Evolutionary conservation across 2,797 vertebrate genomes (phyloP).

Genomic region (Oreonectes daqikongensis): DNA sequence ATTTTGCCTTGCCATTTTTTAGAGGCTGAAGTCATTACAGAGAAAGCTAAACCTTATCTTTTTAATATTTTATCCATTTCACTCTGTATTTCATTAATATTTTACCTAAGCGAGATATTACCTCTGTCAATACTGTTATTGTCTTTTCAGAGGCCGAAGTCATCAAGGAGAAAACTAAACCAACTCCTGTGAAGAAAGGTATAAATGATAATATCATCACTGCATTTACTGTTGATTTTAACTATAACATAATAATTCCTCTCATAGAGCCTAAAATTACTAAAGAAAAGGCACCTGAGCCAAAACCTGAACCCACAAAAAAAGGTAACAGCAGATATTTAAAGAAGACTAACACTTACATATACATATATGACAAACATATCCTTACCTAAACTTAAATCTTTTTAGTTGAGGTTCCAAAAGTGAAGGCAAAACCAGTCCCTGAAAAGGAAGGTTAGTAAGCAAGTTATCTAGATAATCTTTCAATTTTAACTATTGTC

Average conservation of each 20-base stretch:
- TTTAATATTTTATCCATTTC: neutral
- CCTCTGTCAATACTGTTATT: neutral
- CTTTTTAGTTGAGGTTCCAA: constrained; percentile 21
- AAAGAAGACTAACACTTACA: neutral
- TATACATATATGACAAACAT: neutral
- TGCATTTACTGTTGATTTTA: neutral
- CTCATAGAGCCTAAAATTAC: neutral
- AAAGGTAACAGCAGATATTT: constrained; percentile 48
- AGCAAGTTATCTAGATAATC: neutral
- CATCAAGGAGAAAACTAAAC: constrained; percentile 55
- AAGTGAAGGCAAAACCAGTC: constrained; percentile 32
- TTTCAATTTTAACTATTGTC: neutral
- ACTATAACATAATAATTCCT: neutral
- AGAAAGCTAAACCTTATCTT: constrained; percentile 25
- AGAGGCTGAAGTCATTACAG: constrained; percentile 13
- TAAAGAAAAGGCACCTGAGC: constrained; percentile 20
- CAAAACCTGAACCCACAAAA: constrained; percentile 28
- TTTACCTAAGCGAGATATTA: no score
- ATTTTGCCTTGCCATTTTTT: neutral
- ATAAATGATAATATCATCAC: neutral
- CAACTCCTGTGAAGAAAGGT: constrained; percentile 35
- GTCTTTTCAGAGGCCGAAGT: constrained; percentile 13
- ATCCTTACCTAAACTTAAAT: neutral
- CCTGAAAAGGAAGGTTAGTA: constrained; percentile 56
- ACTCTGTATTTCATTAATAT: no score